These are phyloP conservation scores for Todus mexicanus DNA, from an alignment of 2,797 vertebrate genomes.

Conservation along the genomic window DNA sequence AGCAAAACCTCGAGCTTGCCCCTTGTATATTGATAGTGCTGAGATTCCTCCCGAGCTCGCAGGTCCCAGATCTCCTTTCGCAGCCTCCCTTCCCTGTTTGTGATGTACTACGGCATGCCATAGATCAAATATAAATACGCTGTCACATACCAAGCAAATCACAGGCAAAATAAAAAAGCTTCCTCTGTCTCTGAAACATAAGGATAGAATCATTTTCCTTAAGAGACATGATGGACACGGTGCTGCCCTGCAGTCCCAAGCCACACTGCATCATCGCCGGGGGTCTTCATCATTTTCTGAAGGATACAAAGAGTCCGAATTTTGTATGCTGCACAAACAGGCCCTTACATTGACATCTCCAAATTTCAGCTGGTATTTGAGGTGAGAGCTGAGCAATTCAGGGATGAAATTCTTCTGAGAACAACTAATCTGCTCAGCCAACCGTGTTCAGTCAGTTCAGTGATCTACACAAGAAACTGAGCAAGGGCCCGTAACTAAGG, in stretches of 20 bases:
- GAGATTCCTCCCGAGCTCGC: not conserved
- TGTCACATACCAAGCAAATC: not conserved
- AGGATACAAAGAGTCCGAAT: not conserved
- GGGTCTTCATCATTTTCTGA: not conserved
- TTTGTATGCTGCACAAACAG: not conserved
- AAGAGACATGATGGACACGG: not conserved
- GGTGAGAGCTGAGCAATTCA: not conserved
- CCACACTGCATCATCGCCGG: not conserved
- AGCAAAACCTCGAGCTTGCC: not conserved
- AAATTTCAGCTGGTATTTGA: not conserved
- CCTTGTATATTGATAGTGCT: accelerated
- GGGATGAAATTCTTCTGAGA: not conserved
- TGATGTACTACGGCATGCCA: not conserved
- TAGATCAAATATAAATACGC: not conserved
- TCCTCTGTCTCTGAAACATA: not conserved
- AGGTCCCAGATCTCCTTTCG: not conserved
- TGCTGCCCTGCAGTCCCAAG: not conserved
- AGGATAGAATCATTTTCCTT: not conserved
- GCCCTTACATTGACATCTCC: not conserved
- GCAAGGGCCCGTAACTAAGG: not conserved
- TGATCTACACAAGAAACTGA: not conserved
- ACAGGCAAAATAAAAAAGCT: not conserved
- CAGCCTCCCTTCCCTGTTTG: not conserved
- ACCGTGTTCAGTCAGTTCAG: not conserved
- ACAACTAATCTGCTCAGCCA: not conserved